A percentile compares a stretch with the other conserved stretches of the same genome.
Conservation (phyloP, 2,113 vertebrate genomes). For the Campylomormyrus numenius region DNA sequence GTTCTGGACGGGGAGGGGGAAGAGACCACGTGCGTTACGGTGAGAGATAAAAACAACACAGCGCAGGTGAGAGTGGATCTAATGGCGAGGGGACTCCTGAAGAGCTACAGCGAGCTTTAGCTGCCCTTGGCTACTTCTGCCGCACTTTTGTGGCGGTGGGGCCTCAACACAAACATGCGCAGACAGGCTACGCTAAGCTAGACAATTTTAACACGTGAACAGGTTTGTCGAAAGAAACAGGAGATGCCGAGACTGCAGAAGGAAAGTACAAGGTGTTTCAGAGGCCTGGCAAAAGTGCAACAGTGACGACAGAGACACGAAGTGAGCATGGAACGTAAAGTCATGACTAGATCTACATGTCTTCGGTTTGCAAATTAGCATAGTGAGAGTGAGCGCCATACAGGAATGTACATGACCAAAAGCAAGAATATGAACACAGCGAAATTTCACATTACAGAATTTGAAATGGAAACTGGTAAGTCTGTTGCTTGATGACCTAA, state of each 20-base stretch:
- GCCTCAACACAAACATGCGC: background rate
- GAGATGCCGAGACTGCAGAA: background rate
- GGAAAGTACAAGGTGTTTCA: background rate
- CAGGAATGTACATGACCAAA: background rate
- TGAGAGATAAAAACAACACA: conserved; percentile 22
- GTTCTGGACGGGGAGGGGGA: conserved; percentile 67
- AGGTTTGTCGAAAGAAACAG: background rate
- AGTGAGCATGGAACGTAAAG: background rate
- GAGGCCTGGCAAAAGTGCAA: background rate
- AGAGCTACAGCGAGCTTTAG: background rate
- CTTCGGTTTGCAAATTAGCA: background rate
- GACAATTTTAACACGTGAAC: background rate
- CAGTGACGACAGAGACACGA: background rate
- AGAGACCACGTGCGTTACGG: conserved; percentile 54
- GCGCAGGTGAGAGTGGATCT: background rate
- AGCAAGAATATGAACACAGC: background rate
- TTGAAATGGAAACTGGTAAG: background rate
- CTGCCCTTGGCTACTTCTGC: background rate
- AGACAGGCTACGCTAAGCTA: background rate
- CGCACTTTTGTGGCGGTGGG: background rate
- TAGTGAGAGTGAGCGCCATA: background rate
- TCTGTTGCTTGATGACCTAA: background rate
- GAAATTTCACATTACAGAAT: background rate
- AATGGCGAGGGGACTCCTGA: background rate
- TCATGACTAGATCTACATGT: background rate